These are phyloP conservation scores for Gobius niger DNA, from an alignment of 2,113 vertebrate genomes.

Conservation along the genomic window DNA sequence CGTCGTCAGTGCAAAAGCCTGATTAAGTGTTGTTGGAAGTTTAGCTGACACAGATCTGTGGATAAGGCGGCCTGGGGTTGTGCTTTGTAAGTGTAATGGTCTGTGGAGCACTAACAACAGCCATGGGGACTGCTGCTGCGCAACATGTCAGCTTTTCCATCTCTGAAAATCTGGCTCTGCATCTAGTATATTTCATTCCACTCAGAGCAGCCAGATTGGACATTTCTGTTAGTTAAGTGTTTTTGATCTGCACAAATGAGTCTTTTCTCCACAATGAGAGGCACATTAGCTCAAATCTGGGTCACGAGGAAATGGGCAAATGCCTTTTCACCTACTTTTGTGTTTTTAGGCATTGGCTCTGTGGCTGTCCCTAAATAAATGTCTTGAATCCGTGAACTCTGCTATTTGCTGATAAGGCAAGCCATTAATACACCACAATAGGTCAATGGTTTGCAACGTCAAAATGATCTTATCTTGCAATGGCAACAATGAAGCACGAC, in stretches of 20 bases:
- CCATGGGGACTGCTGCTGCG: slow-evolving; percentile 58
- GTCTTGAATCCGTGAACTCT: no score
- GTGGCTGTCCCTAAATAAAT: no score
- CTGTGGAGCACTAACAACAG: slow-evolving; percentile 44
- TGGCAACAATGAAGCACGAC: background rate
- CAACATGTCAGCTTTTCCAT: slow-evolving; percentile 72
- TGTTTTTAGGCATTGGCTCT: background rate
- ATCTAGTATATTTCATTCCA: slow-evolving; percentile 33
- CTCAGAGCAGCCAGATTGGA: slow-evolving; percentile 49
- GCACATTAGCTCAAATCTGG: slow-evolving; percentile 48
- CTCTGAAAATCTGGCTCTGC: slow-evolving; percentile 56
- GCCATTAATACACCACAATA: no score
- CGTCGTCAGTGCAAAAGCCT: slow-evolving; percentile 34
- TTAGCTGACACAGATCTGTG: slow-evolving; percentile 21
- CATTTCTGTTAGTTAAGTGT: slow-evolving; percentile 66
- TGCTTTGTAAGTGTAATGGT: slow-evolving; percentile 18
- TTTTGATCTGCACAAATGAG: slow-evolving; percentile 53
- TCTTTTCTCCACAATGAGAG: slow-evolving; percentile 42
- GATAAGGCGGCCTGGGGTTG: slow-evolving; percentile 17
- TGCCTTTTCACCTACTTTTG: slow-evolving; percentile 21
- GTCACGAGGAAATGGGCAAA: slow-evolving; percentile 39
- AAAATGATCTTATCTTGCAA: background rate
- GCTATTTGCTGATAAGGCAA: no score
- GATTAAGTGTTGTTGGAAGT: slow-evolving; percentile 14
- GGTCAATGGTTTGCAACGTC: no score